A percentile compares a stretch with the other conserved stretches of the same genome.
These are phyloP conservation scores for Ctenopoma multispine DNA, from an alignment of 2,797 vertebrate genomes.

Conservation along the genomic window DNA sequence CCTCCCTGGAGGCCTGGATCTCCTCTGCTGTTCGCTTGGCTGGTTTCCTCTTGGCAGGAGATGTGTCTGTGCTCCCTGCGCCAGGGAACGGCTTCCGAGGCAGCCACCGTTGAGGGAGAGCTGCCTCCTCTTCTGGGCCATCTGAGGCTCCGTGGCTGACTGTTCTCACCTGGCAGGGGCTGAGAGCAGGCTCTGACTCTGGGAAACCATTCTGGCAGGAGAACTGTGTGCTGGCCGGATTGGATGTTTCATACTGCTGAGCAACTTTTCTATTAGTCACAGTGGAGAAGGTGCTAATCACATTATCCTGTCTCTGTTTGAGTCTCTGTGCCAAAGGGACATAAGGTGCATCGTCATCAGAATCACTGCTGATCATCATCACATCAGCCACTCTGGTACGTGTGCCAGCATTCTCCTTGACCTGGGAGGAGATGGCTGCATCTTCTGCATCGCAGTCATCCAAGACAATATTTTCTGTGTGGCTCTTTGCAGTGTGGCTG, in stretches of 20 bases:
- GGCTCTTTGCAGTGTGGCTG: constrained; percentile 8
- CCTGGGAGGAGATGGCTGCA: neutral
- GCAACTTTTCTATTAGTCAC: constrained; percentile 22
- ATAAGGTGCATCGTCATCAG: constrained; percentile 72
- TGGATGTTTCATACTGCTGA: constrained; percentile 10
- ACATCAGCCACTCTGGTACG: constrained; percentile 30
- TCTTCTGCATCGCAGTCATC: constrained; percentile 38
- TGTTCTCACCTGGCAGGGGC: constrained; percentile 31
- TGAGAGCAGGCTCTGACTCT: neutral
- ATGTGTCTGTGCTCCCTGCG: constrained; percentile 17
- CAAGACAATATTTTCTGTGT: constrained; percentile 15
- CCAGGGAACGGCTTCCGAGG: constrained; percentile 5
- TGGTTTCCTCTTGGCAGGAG: constrained; percentile 60
- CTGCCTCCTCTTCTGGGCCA: neutral
- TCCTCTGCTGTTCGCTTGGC: constrained; percentile 66
- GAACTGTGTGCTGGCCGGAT: neutral
- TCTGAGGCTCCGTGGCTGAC: neutral
- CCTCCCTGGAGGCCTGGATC: constrained; percentile 59
- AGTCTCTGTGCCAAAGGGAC: constrained; percentile 82
- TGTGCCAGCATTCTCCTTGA: rapidly evolving
- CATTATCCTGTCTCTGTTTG: constrained; percentile 55
- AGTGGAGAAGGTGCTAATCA: constrained; percentile 21
- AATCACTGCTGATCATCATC: constrained; percentile 82
- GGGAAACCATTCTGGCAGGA: constrained; percentile 5
- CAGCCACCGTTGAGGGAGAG: neutral